Evolutionary conservation across 2,113 vertebrate species (phyloP).

Genomic region (Laticauda laticaudata): DNA sequence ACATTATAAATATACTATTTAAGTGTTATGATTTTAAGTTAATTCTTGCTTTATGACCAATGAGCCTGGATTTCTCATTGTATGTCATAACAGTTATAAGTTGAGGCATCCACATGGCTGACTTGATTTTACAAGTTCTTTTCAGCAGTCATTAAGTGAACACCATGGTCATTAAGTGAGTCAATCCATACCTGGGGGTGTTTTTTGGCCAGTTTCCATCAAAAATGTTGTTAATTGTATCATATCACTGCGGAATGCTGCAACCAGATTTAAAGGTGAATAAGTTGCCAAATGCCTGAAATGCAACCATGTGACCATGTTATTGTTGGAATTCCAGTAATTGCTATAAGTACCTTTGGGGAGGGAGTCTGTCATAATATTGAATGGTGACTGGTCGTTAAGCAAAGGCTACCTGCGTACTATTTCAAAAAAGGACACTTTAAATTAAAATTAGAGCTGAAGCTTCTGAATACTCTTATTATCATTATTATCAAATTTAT

Average conservation of each 20-base stretch:
- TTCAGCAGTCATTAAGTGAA: neutral
- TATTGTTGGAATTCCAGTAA: neutral
- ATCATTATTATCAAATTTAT: neutral
- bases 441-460: neutral
- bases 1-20: neutral
- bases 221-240: neutral
- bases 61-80: neutral
- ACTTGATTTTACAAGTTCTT: neutral
- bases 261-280: neutral
- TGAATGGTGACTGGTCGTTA: neutral
- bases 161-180: neutral
- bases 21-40: neutral
- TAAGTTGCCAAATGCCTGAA: neutral
- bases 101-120: neutral
- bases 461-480: neutral
- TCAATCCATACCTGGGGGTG: neutral
- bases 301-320: neutral
- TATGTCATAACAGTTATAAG: neutral
- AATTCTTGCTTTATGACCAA: neutral
- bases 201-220: neutral
- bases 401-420: neutral
- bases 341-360: neutral
- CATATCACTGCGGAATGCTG: neutral
- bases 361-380: neutral
- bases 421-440: neutral